Evolutionary conservation across 2,113 vertebrate species (phyloP).

Genomic region (Tychaedon coryphoeus): DNA sequence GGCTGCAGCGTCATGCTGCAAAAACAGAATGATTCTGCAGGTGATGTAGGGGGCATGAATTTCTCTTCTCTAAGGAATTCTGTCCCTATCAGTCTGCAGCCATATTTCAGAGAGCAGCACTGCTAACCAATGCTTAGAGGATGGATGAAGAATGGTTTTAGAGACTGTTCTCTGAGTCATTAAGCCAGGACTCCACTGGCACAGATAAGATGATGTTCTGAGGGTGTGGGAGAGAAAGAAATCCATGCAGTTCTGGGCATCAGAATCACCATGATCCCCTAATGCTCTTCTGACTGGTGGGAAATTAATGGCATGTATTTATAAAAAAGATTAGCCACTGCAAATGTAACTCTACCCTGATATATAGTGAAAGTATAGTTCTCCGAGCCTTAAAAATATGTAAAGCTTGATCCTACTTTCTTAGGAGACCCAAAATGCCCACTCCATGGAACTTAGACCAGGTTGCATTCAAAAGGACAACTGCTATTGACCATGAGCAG

Average conservation of each 20-base stretch:
- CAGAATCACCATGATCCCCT: background rate
- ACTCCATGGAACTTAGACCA: background rate
- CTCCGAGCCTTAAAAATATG: slow-evolving; percentile 30
- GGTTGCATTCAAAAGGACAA: background rate
- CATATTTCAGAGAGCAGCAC: background rate
- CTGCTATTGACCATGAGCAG: background rate
- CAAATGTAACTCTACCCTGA: background rate
- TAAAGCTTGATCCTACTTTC: background rate
- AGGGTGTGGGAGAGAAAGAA: background rate
- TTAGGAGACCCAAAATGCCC: background rate
- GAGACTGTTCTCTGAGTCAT: background rate
- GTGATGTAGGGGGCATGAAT: fast-evolving
- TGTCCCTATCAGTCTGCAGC: background rate
- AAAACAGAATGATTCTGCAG: background rate
- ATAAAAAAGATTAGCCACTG: background rate
- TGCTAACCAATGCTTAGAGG: background rate
- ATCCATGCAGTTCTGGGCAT: background rate
- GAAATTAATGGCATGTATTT: background rate
- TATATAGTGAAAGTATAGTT: slow-evolving; percentile 6
- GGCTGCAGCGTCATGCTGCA: background rate
- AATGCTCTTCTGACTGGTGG: background rate
- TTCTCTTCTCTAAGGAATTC: background rate
- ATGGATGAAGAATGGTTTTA: background rate
- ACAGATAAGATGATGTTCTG: background rate
- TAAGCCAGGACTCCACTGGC: background rate